Conservation (phyloP, 2,113 vertebrate genomes). For the Pomatostomus ruficeps region DNA sequence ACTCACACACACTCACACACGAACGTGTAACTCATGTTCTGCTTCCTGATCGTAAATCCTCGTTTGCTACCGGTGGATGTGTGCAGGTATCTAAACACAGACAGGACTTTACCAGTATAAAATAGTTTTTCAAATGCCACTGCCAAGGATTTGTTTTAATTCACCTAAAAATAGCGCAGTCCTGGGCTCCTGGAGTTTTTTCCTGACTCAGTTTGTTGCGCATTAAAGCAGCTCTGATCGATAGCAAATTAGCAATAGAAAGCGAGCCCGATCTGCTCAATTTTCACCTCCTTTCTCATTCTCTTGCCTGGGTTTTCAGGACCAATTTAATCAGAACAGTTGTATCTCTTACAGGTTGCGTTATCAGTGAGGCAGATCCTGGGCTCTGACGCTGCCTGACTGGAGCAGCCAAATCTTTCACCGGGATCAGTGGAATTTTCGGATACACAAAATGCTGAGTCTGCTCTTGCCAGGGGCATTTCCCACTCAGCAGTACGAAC, state of each 20-base stretch:
- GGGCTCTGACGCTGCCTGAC: neutral
- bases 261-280: neutral
- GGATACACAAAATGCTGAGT: neutral
- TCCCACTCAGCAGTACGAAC: neutral
- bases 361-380: neutral
- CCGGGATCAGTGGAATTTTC: neutral
- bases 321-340: neutral
- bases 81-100: neutral
- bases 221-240: neutral
- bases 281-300: neutral
- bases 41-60: slow-evolving; percentile 4
- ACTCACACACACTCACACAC: neutral
- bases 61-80: neutral
- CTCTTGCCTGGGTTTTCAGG: neutral
- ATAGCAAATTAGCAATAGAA: neutral
- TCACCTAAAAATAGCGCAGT: neutral
- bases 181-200: neutral
- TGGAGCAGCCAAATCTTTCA: neutral
- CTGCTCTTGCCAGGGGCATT: neutral
- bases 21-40: neutral
- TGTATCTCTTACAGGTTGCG: neutral
- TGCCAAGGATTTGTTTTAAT: neutral
- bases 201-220: neutral
- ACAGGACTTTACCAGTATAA: neutral
- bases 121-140: neutral